Conservation (phyloP, 2,888 invertebrate species). For the Myopa tessellatipennis region DNA sequence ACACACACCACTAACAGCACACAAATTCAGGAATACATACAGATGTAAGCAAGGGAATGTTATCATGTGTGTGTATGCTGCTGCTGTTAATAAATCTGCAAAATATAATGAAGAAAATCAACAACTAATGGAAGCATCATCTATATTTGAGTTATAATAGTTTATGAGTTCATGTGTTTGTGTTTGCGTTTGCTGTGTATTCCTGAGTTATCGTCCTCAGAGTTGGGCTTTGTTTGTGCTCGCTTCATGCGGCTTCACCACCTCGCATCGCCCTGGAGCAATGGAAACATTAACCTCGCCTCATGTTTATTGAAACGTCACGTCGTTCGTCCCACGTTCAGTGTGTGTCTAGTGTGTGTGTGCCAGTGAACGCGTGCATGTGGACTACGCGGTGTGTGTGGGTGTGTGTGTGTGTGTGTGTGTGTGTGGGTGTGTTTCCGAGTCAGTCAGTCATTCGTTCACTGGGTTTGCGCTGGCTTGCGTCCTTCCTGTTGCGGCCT, state of each 20-base stretch:
- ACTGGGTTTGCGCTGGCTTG: not conserved
- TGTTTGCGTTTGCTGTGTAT: conserved; percentile 10
- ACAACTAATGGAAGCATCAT: conserved; percentile 10
- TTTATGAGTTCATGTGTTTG: conserved; percentile 13
- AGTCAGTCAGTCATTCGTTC: conserved; percentile 27
- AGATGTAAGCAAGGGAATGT: conserved; percentile 30
- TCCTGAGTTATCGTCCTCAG: conserved; percentile 10
- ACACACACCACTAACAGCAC: not conserved
- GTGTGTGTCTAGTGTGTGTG: not conserved
- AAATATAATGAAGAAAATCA: conserved; percentile 30
- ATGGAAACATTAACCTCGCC: conserved; percentile 9
- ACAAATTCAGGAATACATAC: not conserved
- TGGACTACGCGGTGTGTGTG: too few relatives aligned
- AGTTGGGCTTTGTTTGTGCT: conserved; percentile 10
- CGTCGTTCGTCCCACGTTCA: conserved; percentile 7
- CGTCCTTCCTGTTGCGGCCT: not conserved
- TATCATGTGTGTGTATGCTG: conserved; percentile 31
- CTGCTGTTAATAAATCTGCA: conserved; percentile 36
- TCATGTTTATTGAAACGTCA: conserved; percentile 13
- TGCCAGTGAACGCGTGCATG: not conserved
- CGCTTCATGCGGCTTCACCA: not conserved
- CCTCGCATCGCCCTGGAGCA: not conserved
- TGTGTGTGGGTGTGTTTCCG: not conserved
- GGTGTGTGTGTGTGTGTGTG: not conserved
- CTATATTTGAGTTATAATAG: not conserved